phyloP scores from a whole-genome alignment of 2,797 vertebrate species.

The Mallotus villosus region DNA sequence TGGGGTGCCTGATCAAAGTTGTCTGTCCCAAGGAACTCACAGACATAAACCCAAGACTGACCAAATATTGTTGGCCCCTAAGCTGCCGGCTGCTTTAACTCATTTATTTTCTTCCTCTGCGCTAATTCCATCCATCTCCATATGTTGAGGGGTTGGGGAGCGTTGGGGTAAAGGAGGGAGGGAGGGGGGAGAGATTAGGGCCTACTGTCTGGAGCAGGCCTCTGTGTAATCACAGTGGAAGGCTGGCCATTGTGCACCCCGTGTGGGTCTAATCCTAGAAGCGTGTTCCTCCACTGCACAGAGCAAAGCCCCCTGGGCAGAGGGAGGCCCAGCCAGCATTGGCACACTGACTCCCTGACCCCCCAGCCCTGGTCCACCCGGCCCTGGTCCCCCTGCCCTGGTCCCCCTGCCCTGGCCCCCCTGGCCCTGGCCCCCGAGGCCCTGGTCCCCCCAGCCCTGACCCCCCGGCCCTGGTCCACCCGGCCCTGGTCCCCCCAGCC shows the following conservation, averaged over 20 bases:
- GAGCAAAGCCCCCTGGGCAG: slow-evolving; percentile 1
- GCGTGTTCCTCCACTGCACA: slow-evolving; percentile 46
- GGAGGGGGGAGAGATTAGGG: slow-evolving; percentile 73
- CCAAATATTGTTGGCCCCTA: slow-evolving; percentile 49
- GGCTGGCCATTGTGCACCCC: slow-evolving; percentile 58
- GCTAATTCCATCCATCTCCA: slow-evolving; percentile 79
- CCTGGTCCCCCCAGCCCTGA: too few species aligned
- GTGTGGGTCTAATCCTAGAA: slow-evolving; percentile 54
- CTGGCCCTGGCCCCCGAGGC: too few species aligned
- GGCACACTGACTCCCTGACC: slow-evolving; percentile 5
- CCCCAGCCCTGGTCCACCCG: too few species aligned
- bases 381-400: too few species aligned
- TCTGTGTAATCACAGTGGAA: slow-evolving; percentile 73
- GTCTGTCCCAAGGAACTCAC: slow-evolving; percentile 49
- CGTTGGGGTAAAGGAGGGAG: slow-evolving; percentile 34
- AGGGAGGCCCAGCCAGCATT: neutral
- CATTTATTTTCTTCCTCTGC: slow-evolving; percentile 70
- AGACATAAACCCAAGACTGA: slow-evolving; percentile 52
- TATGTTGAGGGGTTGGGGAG: slow-evolving; percentile 62
- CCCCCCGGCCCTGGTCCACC: neutral
- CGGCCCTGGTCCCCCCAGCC: too few species aligned
- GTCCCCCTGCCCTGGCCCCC: too few species aligned
- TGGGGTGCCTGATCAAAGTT: too few species aligned
- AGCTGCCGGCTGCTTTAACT: slow-evolving; percentile 64
- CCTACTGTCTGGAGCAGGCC: slow-evolving; percentile 70